Percentiles rank a stretch among this genome's conserved stretches.
Evolutionary conservation across 1,140 invertebrate genomes (phyloP).

Genomic region (Globodera rostochiensis): DNA sequence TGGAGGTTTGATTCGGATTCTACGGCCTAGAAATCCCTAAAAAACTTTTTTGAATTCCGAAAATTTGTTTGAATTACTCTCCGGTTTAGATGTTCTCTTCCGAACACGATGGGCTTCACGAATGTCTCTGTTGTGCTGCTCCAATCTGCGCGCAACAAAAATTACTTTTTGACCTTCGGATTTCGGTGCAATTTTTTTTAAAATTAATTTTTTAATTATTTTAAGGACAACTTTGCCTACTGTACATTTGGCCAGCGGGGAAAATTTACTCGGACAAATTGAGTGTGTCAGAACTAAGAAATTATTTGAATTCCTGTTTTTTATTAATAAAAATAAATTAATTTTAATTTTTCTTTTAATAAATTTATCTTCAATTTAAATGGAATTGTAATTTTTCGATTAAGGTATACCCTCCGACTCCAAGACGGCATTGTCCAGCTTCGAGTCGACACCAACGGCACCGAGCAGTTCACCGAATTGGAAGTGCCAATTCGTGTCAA

Average conservation of each 20-base stretch:
- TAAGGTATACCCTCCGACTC: conserved; percentile 12
- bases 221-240: conserved; percentile 47
- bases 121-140: conserved; percentile 23
- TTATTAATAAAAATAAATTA: too few relatives aligned
- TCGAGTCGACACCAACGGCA: background rate
- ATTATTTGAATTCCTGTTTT: too few relatives aligned
- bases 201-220: background rate
- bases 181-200: background rate
- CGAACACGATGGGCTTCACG: conserved; percentile 6
- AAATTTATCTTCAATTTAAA: conserved; percentile 3
- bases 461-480: background rate
- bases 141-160: conserved; percentile 15
- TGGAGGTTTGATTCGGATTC: too few relatives aligned
- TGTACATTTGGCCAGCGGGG: conserved; percentile 48
- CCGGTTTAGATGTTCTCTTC: background rate
- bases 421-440: background rate
- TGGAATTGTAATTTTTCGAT: background rate
- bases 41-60: too few relatives aligned
- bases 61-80: background rate
- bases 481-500: conserved; percentile 37
- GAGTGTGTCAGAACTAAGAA: conserved; percentile 3
- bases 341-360: conserved; percentile 12
- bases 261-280: conserved; percentile 45
- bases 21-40: too few relatives aligned
- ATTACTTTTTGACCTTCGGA: background rate